Evolutionary conservation across 1,140 invertebrate genomes (phyloP).

Genomic region (Rhopalosiphum maidis): DNA sequence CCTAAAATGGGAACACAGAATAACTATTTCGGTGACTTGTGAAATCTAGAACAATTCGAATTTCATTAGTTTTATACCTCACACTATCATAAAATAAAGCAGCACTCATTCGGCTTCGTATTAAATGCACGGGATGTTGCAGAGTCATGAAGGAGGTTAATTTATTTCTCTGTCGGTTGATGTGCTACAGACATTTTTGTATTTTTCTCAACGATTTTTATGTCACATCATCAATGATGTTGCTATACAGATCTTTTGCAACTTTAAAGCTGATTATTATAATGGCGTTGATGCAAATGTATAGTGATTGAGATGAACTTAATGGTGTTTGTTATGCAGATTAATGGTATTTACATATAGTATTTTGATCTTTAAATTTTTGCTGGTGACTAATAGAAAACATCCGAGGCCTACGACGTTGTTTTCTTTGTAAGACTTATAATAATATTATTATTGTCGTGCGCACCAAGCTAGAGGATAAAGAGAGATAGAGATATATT

Average conservation of each 20-base stretch:
- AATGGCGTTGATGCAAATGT: neutral
- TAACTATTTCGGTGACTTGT: neutral
- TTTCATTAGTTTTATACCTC: neutral
- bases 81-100: neutral
- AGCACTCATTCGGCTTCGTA: neutral
- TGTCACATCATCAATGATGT: neutral
- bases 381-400: neutral
- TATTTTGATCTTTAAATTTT: neutral
- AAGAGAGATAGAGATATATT: neutral
- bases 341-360: neutral
- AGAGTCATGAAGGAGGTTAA: neutral
- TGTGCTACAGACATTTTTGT: neutral
- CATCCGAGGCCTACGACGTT: neutral
- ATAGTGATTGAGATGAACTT: neutral
- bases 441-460: constrained; percentile 15
- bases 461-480: neutral
- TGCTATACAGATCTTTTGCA: neutral
- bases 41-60: neutral
- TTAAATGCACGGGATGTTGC: neutral
- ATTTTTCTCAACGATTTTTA: neutral
- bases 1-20: neutral
- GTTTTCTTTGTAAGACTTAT: neutral
- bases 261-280: constrained; percentile 12
- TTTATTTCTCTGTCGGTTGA: neutral
- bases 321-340: neutral